Evolutionary conservation across 2,113 vertebrate species (phyloP).

Genomic region (Leiothrix lutea): DNA sequence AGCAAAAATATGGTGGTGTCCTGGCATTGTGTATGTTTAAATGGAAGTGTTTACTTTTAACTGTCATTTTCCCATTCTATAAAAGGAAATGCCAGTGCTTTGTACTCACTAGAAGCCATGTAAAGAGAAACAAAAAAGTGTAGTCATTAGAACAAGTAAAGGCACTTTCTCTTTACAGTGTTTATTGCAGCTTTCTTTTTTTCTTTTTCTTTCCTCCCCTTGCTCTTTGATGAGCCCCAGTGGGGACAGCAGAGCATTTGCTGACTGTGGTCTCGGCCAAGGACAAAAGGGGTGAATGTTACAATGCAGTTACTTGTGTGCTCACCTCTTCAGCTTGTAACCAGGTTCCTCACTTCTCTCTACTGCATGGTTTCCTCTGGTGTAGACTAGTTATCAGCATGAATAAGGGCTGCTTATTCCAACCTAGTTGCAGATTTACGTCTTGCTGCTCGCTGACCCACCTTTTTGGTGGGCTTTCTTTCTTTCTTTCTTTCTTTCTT

Average conservation of each 20-base stretch:
- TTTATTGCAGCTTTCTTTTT: background rate
- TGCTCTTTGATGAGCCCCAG: background rate
- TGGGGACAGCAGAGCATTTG: background rate
- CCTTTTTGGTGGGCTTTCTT: background rate
- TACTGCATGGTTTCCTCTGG: background rate
- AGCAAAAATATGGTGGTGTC: background rate
- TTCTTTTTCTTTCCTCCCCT: background rate
- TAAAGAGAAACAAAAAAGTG: background rate
- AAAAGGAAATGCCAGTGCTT: background rate
- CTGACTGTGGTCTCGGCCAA: background rate
- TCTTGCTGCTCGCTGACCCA: background rate
- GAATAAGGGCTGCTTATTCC: background rate
- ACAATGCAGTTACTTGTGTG: background rate
- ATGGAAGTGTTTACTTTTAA: constrained; percentile 18
- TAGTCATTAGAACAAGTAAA: background rate
- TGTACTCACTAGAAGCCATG: background rate
- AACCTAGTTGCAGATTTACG: background rate
- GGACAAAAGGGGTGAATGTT: background rate
- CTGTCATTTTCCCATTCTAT: background rate
- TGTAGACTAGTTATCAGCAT: background rate
- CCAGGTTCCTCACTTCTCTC: background rate
- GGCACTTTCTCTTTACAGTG: background rate
- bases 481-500: no score
- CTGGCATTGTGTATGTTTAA: background rate
- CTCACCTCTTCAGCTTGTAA: background rate